Evolutionary conservation across 2,888 invertebrate genomes (phyloP).

Genomic region (Busseola fusca): DNA sequence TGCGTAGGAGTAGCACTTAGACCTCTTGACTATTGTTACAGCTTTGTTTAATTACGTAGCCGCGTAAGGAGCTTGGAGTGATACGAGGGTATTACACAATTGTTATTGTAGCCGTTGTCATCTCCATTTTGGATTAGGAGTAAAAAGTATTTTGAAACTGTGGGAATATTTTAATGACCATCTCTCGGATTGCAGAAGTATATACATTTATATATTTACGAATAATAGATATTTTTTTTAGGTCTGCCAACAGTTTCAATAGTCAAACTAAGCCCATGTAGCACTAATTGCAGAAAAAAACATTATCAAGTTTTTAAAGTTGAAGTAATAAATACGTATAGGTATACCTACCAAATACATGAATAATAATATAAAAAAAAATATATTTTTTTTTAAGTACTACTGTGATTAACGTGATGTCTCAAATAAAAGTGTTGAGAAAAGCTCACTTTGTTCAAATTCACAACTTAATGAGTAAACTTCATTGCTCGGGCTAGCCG

Average conservation of each 20-base stretch:
- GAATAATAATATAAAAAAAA: background rate
- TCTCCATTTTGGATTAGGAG: background rate
- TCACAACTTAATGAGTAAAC: conserved; percentile 47
- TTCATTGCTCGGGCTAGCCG: conserved; percentile 29
- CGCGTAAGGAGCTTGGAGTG: conserved; percentile 18
- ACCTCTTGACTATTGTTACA: conserved; percentile 51
- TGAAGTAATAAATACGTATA: background rate
- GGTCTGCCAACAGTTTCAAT: background rate
- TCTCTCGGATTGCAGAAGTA: background rate
- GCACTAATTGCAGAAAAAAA: background rate
- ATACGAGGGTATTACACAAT: conserved; percentile 24
- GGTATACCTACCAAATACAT: too few relatives aligned
- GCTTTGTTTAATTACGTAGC: conserved; percentile 54
- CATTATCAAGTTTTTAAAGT: background rate
- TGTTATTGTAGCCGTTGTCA: conserved; percentile 4
- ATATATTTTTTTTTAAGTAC: conserved; percentile 8
- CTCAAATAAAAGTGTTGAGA: conserved; percentile 43
- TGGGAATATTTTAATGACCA: background rate
- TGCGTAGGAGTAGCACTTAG: conserved; percentile 59
- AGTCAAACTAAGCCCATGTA: background rate
- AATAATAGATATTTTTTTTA: background rate
- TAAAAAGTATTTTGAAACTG: background rate
- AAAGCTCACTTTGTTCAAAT: conserved; percentile 30
- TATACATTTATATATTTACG: too few relatives aligned
- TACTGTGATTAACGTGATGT: conserved; percentile 9